These are phyloP conservation scores for Colossoma macropomum DNA, from an alignment of 2,113 vertebrate species.

Conservation along the genomic window DNA sequence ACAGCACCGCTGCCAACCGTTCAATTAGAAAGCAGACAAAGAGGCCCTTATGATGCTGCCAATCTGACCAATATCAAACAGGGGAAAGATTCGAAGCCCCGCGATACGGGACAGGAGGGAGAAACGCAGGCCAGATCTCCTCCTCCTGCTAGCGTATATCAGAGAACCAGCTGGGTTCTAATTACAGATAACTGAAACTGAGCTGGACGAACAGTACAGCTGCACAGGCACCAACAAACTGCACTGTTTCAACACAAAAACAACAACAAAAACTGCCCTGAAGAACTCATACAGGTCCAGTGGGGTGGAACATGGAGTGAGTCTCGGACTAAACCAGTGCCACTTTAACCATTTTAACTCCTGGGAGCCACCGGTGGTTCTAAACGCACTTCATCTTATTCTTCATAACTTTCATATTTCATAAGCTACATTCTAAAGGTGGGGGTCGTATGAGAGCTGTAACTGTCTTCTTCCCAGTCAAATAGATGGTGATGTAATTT, in stretches of 20 bases:
- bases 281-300: too few relatives aligned
- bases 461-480: too few relatives aligned
- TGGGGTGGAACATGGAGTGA: too few relatives aligned
- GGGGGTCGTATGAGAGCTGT: too few relatives aligned
- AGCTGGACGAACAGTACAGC: slow-evolving; percentile 16
- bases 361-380: too few relatives aligned
- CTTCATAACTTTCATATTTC: too few relatives aligned
- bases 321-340: too few relatives aligned
- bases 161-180: slow-evolving; percentile 41
- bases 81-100: slow-evolving; percentile 20
- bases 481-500: too few relatives aligned
- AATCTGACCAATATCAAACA: slow-evolving; percentile 58
- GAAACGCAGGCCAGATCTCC: background rate
- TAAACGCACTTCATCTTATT: too few relatives aligned
- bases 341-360: too few relatives aligned
- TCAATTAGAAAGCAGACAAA: slow-evolving; percentile 66
- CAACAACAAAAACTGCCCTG: background rate
- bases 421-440: too few relatives aligned
- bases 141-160: slow-evolving; percentile 32
- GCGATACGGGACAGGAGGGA: slow-evolving; percentile 5
- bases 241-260: background rate
- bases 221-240: background rate
- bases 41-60: slow-evolving; percentile 60
- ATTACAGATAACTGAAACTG: slow-evolving; percentile 49
- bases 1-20: slow-evolving; percentile 66